Base-by-base conservation (phyloP, 2,113 vertebrate genomes). In the Ptilorrhoa leucosticta region DNA sequence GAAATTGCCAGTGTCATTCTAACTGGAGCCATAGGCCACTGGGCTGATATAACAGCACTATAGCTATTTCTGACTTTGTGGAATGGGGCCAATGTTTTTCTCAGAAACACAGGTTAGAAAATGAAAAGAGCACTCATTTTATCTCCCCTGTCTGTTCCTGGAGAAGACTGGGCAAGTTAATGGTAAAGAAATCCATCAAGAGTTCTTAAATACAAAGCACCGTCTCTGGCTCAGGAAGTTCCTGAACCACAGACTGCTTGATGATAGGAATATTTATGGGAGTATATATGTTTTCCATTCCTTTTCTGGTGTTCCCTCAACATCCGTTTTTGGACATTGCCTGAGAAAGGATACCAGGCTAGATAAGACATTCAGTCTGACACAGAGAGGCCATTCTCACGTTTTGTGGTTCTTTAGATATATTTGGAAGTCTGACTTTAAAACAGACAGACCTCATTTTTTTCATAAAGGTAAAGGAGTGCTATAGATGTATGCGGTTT, bases 401-500 rank as follows among this genome's bases (percentile, higher is more conserved):
- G 0, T 76, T 82, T 37, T 65, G 37, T 80, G 21, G 26, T 77
- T 88, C 65, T 79, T 65, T 35, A 82, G n/a, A 48, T 73, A 48
- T 66, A 83, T 92, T 71, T 69, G 28, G 26, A 94, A 45, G 30
- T 66, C 50, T 73, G 47, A 65, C 47, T 86, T 89, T 51, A 68
- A 89, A 89, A 60, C 18, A 87, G 57, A 71, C 82, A 79, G 33
- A 37, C 35, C 21, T 37, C 6, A 28, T 33, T 93, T 91, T 91
- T 90, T 87, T 91, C 93, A 85, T 96, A 88, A 95, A 94, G 37
- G 33, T 69, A 45, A 85, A 79, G 16, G 40, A 73, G 23, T 76
- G 27, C 50, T 81, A 47, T 12, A 89, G 61, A 87, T 27, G 37
- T 65, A 39, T 66, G 78, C 6, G 39, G 82, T 85, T 91, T 80